Percentiles rank a stretch among this genome's conserved stretches.
Evolutionary conservation across 2,888 invertebrate species (phyloP).

Genomic region (Nyleta sp.): DNA sequence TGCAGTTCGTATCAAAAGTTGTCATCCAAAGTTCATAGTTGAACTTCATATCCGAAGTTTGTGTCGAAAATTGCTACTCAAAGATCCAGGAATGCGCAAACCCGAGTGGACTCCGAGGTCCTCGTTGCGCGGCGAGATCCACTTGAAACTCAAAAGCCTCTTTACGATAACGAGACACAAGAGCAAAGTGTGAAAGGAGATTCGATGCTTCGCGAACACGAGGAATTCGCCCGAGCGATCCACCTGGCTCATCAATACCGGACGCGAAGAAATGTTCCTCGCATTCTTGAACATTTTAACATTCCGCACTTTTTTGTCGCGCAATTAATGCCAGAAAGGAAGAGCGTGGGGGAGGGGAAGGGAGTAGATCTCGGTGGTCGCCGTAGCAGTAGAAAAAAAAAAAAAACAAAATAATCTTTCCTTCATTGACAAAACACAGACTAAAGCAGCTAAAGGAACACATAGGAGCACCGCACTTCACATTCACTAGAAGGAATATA

Average conservation of each 20-base stretch:
- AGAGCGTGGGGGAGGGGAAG: no score
- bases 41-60: no score
- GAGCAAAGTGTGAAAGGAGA: conserved; percentile 61
- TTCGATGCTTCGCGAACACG: conserved; percentile 46
- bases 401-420: no score
- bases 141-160: conserved; percentile 60
- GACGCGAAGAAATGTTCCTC: conserved; percentile 34
- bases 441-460: no score
- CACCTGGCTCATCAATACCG: conserved; percentile 47
- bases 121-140: conserved; percentile 39
- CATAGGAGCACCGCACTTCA: no score
- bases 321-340: conserved; percentile 28
- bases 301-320: conserved; percentile 37
- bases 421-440: no score
- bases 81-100: no score
- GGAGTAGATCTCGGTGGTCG: no score
- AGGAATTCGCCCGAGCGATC: conserved; percentile 35
- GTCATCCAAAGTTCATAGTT: no score
- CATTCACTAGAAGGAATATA: no score
- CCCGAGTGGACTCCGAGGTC: conserved; percentile 15
- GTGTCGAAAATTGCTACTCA: neutral
- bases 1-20: no score
- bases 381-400: no score
- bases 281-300: conserved; percentile 44
- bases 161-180: conserved; percentile 59